Evolutionary conservation across 2,113 vertebrate genomes (phyloP).

Genomic region (Eubucco bourcierii): DNA sequence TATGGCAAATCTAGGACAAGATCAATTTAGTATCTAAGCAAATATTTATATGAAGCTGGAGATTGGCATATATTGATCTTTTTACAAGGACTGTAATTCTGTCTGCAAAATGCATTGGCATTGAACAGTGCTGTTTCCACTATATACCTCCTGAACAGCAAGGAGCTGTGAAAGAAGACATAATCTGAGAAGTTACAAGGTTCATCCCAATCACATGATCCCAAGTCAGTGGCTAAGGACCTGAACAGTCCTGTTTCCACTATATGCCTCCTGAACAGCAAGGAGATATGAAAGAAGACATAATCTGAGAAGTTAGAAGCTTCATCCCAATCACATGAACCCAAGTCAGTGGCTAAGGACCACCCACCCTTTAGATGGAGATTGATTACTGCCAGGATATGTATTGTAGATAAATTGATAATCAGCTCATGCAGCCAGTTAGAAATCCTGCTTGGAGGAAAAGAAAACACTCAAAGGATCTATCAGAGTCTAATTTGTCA

Average conservation of each 20-base stretch:
- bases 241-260: background rate
- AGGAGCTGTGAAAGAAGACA: background rate
- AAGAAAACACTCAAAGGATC: background rate
- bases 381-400: background rate
- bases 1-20: conserved; percentile 52
- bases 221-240: background rate
- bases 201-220: background rate
- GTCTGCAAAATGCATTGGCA: background rate
- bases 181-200: background rate
- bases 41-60: conserved; percentile 55
- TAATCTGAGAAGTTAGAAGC: background rate
- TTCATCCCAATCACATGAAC: background rate
- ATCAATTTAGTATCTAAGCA: conserved; percentile 66
- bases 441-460: background rate
- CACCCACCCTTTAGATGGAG: background rate
- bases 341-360: background rate
- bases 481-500: background rate
- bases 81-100: conserved; percentile 55
- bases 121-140: background rate
- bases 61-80: conserved; percentile 20
- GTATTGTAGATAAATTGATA: background rate
- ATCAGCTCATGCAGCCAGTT: background rate
- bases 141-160: background rate
- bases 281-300: background rate
- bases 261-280: background rate